Conservation (phyloP, 2,113 vertebrate genomes). For the Gymnobelideus leadbeateri region DNA sequence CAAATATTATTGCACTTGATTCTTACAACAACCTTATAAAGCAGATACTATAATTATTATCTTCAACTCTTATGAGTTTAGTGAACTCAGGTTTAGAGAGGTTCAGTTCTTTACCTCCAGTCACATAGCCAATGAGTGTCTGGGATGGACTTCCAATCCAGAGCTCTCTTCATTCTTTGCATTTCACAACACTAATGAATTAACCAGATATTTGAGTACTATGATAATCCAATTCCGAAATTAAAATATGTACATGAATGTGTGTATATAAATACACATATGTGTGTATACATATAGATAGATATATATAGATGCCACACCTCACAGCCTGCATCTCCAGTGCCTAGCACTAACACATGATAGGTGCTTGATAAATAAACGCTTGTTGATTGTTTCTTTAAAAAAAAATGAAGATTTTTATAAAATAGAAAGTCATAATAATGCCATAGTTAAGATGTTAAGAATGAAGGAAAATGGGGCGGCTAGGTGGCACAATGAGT, state of each 20-base stretch:
- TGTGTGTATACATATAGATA: neutral
- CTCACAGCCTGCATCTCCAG: neutral
- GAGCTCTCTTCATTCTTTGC: neutral
- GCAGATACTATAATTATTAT: neutral
- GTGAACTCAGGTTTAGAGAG: neutral
- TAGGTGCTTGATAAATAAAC: neutral
- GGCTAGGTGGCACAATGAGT: too few species aligned
- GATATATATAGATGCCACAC: neutral
- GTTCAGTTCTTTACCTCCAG: neutral
- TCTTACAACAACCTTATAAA: neutral
- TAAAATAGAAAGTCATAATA: neutral
- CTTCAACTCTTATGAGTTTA: neutral
- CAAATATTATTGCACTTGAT: neutral
- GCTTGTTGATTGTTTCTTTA: neutral
- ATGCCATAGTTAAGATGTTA: neutral
- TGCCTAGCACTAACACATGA: neutral
- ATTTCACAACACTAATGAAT: neutral
- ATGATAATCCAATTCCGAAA: neutral
- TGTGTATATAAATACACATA: too few species aligned
- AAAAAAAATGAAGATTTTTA: neutral
- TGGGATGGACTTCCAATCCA: neutral
- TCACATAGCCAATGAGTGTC: neutral
- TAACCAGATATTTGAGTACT: neutral
- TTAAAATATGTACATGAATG: too few species aligned
- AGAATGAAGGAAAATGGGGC: neutral